Conservation (phyloP, 2,797 vertebrate species). For the Phalloptychus januarius region DNA sequence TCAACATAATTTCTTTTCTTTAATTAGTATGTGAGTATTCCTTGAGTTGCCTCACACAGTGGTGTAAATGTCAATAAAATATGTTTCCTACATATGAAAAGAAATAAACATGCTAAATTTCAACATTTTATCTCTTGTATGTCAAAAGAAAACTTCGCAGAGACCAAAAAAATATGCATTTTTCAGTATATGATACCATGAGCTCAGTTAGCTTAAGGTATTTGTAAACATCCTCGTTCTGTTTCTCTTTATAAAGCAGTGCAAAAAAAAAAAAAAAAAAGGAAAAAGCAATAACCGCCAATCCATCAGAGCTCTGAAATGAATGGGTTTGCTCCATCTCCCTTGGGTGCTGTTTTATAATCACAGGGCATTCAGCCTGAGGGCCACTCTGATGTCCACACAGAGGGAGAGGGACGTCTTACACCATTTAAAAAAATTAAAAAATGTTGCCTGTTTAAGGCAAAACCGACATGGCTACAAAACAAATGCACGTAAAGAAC, state of each 20-base stretch:
- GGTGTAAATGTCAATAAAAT: neutral
- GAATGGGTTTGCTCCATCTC: slow-evolving; percentile 43
- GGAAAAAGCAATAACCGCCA: slow-evolving; percentile 54
- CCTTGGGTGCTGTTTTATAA: slow-evolving; percentile 69
- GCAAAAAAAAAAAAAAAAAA: neutral
- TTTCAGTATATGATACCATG: neutral
- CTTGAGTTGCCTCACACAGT: neutral
- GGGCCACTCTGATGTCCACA: slow-evolving; percentile 47
- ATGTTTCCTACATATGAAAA: neutral
- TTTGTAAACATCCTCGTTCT: slow-evolving; percentile 28
- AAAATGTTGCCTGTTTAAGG: slow-evolving; percentile 16
- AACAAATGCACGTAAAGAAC: slow-evolving; percentile 15
- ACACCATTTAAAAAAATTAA: neutral
- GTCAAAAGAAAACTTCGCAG: neutral
- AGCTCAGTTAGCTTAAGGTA: slow-evolving; percentile 42
- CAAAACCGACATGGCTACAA: neutral
- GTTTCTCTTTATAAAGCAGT: slow-evolving; percentile 30
- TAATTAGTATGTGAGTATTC: neutral
- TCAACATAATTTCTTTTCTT: neutral
- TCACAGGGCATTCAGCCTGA: slow-evolving; percentile 61
- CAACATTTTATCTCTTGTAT: neutral
- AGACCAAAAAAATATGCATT: neutral
- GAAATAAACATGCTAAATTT: neutral
- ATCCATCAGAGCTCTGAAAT: slow-evolving; percentile 66
- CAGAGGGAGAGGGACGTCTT: slow-evolving; percentile 34